Evolutionary conservation across 2,113 vertebrate genomes (phyloP).

Genomic region (Erythrolamprus reginae): DNA sequence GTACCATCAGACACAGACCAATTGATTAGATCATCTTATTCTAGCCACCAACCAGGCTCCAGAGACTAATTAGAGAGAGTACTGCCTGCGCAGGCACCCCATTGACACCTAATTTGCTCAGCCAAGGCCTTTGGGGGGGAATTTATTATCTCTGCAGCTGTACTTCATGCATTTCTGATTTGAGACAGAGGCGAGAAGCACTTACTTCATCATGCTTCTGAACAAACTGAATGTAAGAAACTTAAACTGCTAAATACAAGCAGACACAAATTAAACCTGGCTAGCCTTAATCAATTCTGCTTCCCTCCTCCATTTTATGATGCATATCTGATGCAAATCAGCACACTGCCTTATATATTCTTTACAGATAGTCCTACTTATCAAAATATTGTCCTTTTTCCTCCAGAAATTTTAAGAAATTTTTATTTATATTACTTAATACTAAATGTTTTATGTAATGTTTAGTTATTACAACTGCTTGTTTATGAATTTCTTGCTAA

Average conservation of each 20-base stretch:
- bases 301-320: background rate
- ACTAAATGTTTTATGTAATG: background rate
- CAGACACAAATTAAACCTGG: constrained; percentile 66
- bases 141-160: constrained; percentile 85
- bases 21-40: constrained; percentile 85
- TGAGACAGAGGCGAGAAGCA: constrained; percentile 71
- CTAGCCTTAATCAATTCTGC: constrained; percentile 48
- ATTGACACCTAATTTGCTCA: constrained; percentile 88
- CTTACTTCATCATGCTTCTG: constrained; percentile 70
- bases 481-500: constrained; percentile 10
- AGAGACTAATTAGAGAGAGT: constrained; percentile 87
- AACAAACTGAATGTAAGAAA: constrained; percentile 71
- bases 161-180: constrained; percentile 81
- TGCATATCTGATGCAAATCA: background rate
- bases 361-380: background rate
- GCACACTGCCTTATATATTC: background rate
- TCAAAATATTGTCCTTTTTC: background rate
- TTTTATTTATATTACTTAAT: background rate
- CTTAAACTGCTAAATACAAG: constrained; percentile 72
- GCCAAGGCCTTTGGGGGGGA: constrained; percentile 82
- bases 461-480: background rate
- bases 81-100: constrained; percentile 81
- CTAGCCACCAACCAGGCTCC: constrained; percentile 83
- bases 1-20: constrained; percentile 80
- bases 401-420: background rate